Evolutionary conservation across 2,113 vertebrate genomes (phyloP).

Genomic region (Henicopernis longicauda): DNA sequence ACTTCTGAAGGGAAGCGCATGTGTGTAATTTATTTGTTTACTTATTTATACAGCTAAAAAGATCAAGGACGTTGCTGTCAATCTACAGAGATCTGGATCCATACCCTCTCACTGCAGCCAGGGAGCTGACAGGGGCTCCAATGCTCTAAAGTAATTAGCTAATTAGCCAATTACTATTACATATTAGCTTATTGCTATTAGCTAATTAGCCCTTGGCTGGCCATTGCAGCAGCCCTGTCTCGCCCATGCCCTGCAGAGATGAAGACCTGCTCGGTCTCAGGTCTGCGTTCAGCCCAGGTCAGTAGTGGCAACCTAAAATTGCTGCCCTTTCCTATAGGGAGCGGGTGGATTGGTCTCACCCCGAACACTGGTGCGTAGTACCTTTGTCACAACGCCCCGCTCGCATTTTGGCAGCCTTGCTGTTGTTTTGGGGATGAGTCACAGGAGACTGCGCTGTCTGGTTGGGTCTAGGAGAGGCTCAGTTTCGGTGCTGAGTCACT

Average conservation of each 20-base stretch:
- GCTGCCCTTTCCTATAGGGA: not conserved
- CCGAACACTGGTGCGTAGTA: not conserved
- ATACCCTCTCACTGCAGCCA: not conserved
- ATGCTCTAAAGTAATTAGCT: not conserved
- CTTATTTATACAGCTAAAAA: not conserved
- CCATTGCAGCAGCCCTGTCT: not conserved
- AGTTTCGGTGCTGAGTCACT: slow-evolving; percentile 22
- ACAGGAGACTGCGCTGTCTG: not conserved
- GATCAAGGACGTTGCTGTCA: not conserved
- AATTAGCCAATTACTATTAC: not conserved
- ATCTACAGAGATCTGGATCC: not conserved
- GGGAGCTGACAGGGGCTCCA: not conserved
- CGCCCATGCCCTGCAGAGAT: not conserved
- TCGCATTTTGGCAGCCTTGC: not conserved
- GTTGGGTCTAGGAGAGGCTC: not conserved
- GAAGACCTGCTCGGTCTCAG: not conserved
- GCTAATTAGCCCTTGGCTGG: not conserved
- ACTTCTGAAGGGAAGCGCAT: not conserved
- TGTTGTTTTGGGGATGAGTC: slow-evolving; percentile 2
- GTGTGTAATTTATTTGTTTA: not conserved
- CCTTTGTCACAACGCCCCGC: not conserved
- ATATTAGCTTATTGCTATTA: not conserved
- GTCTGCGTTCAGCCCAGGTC: not conserved
- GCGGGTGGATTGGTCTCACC: not conserved
- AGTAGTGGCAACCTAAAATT: not conserved